phyloP scores from a whole-genome alignment of 2,797 vertebrate species.

The Sylvia borin region DNA sequence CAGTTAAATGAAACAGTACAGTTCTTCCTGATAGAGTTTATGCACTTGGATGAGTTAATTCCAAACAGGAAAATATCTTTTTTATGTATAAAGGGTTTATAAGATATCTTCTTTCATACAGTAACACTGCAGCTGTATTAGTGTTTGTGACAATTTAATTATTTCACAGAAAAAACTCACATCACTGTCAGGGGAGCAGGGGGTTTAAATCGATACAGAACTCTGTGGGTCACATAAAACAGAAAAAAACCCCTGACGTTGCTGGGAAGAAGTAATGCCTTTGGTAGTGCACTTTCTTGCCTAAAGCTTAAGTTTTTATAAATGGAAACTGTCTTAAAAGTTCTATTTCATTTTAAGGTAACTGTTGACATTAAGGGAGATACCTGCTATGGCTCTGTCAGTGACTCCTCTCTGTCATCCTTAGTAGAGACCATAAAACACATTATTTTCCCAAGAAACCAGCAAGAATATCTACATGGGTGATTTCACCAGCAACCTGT shows the following conservation, averaged over 20 bases:
- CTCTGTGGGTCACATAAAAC: background rate
- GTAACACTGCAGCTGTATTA: background rate
- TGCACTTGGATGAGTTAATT: slow-evolving; percentile 6
- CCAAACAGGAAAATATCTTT: background rate
- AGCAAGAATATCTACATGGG: background rate
- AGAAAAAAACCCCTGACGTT: background rate
- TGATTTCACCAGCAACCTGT: slow-evolving; percentile 20
- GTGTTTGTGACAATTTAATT: background rate
- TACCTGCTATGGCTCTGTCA: background rate
- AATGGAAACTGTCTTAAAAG: background rate
- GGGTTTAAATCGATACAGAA: background rate
- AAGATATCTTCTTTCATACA: background rate
- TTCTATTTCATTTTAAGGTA: background rate
- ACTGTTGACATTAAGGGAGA: background rate
- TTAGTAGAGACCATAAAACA: background rate
- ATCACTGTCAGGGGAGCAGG: background rate
- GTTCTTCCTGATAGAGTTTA: background rate
- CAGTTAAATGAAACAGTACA: background rate
- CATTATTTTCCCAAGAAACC: background rate
- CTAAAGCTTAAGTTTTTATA: background rate
- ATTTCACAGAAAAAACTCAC: background rate
- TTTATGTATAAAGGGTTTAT: background rate
- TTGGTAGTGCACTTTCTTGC: background rate
- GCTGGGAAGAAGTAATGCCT: background rate
- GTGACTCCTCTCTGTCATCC: background rate